These are phyloP conservation scores for Myotis yumanensis DNA, from an alignment of 2,113 vertebrate genomes.

Conservation along the genomic window DNA sequence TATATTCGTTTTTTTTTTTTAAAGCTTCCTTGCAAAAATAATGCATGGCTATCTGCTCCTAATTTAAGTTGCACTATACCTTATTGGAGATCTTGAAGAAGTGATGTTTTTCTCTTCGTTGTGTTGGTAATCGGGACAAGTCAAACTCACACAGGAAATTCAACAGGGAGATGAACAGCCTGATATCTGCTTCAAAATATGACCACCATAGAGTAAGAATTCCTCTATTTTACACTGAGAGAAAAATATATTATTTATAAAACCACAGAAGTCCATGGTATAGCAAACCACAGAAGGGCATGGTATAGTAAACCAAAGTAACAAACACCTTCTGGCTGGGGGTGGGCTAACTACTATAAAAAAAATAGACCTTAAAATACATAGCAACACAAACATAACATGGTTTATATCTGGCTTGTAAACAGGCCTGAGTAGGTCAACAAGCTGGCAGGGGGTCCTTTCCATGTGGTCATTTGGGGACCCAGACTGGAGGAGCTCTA, in stretches of 20 bases:
- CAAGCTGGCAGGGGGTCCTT: no score
- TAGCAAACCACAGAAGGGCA: not conserved
- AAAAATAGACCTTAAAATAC: not conserved
- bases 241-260: not conserved
- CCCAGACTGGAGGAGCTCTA: not conserved
- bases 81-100: slow-evolving; percentile 22
- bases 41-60: slow-evolving; percentile 23
- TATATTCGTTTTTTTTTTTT: no score
- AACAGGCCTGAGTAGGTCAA: not conserved
- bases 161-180: not conserved
- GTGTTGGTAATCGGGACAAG: not conserved
- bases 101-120: not conserved
- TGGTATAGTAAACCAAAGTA: not conserved
- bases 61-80: not conserved
- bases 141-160: not conserved
- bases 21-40: slow-evolving; percentile 43
- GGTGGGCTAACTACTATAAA: not conserved
- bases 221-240: not conserved
- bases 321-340: not conserved
- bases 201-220: not conserved
- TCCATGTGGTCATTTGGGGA: not conserved
- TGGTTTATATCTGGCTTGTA: not conserved
- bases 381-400: not conserved
- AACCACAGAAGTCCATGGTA: no score
- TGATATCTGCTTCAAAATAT: not conserved